These are phyloP conservation scores for Monoplex corrugatus DNA, from an alignment of 2,888 invertebrate species.

Conservation along the genomic window DNA sequence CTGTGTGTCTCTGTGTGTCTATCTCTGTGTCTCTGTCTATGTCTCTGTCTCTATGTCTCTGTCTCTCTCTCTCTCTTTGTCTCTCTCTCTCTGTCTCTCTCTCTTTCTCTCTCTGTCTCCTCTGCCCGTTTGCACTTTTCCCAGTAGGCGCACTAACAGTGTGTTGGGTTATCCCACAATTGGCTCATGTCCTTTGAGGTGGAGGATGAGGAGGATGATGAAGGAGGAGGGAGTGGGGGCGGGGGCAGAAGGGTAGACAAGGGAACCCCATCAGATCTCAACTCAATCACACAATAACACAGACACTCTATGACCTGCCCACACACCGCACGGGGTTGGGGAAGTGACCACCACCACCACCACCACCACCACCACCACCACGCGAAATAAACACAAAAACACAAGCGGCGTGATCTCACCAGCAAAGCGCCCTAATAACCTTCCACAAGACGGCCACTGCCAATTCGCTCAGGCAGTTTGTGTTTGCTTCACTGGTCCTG, in stretches of 20 bases:
- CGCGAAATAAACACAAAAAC: neutral
- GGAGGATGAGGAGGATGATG: too few species aligned
- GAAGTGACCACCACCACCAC: neutral
- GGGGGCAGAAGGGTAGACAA: neutral
- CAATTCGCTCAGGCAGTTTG: neutral
- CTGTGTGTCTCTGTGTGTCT: neutral
- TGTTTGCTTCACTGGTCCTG: neutral
- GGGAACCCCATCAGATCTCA: neutral
- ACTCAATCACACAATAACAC: neutral
- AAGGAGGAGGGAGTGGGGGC: neutral
- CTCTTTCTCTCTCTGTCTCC: neutral
- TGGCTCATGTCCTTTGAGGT: too few species aligned
- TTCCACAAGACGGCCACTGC: neutral
- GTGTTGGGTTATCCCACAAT: neutral
- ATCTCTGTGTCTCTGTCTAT: neutral
- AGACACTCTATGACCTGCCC: too few species aligned
- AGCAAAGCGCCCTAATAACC: slow-evolving; percentile 26
- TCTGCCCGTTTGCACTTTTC: neutral
- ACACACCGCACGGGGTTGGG: neutral
- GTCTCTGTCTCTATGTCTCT: neutral
- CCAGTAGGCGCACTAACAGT: neutral
- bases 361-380: too few species aligned
- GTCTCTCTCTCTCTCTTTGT: neutral
- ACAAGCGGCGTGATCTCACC: neutral
- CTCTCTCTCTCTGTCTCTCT: neutral